Base-by-base conservation (phyloP, 37 sponge, comb jelly and placozoan species). In the Aphrocallistes beatrix region DNA sequence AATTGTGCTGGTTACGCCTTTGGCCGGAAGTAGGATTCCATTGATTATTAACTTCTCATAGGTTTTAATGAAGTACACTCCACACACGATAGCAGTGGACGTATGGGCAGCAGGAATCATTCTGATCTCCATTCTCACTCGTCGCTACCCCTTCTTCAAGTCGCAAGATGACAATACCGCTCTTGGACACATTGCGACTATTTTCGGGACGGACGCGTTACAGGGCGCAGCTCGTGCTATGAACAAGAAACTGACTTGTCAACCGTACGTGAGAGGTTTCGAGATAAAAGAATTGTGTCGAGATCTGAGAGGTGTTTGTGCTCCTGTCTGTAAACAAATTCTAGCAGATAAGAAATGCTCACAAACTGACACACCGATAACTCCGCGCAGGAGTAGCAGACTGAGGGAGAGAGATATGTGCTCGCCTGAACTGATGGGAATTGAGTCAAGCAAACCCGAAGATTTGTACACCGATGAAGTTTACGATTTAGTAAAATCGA, bases 111-210 rank as follows among this genome's bases (percentile, higher is more conserved):
- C 90, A 51, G 95, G 95, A 0, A 86, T 95, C 13, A 95, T 92
- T 32, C 49, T 95, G 0, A 89, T 98, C 37, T 93, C 89, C 34
- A 75, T 98, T n/a, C 89, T 98, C n/a, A 90, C 90, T 84, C 87
- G 90, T 39, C 86, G 90, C 0, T 98, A 98, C 51, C 99, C 99
- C 42, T 98, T 98, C 90, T 98, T 98, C 87, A 89, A 87, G 82
- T 96, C 93, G 9, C 91, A 90, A 37, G 94, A 98, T 88, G 99
- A 98, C 85, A 85, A 92, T 82, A 88, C 93, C 21, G 94, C 95
- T 17, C 85, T 98, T 37, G 87, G 90, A 28, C 95, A 94, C 85
- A 90, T 98, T 21, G 83, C 88, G 28, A 84, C 88, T 81, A 30
- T 90, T 37, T 84, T 87, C 25, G 90, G 90, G n/a, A 88, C 82